Evolutionary conservation across 2,888 invertebrate genomes (phyloP).

Genomic region (Eupeodes luniger): DNA sequence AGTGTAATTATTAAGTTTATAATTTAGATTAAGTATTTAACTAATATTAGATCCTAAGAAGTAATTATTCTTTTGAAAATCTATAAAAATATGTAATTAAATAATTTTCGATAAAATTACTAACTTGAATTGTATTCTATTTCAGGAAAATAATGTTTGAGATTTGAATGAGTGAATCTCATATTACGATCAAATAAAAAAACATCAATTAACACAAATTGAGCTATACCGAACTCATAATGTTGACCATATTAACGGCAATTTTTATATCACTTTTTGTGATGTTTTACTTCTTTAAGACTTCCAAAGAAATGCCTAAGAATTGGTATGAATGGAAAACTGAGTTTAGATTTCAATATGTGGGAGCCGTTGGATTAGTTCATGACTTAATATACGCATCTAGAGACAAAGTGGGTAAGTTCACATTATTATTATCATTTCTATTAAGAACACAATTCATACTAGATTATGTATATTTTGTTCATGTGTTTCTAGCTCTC

Average conservation of each 20-base stretch:
- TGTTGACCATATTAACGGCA: conserved; percentile 62
- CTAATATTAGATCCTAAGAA: too few relatives aligned
- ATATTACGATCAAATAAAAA: background rate
- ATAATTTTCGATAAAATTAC: too few relatives aligned
- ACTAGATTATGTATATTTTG: background rate
- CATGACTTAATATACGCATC: conserved; percentile 81
- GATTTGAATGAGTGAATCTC: background rate
- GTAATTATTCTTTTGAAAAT: too few relatives aligned
- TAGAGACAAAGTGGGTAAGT: conserved; percentile 83
- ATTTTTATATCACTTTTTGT: conserved; percentile 78
- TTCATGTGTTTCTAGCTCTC: conserved; percentile 85
- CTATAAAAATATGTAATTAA: too few relatives aligned
- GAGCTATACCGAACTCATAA: background rate
- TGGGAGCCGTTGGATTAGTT: conserved; percentile 81
- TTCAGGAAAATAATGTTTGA: background rate
- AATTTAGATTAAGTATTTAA: too few relatives aligned
- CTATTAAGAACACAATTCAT: background rate
- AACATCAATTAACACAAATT: conserved; percentile 8
- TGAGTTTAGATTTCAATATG: conserved; percentile 82
- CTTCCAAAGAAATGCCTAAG: conserved; percentile 83
- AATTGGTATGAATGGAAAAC: conserved; percentile 83
- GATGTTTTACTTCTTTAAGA: conserved; percentile 82
- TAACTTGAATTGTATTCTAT: too few relatives aligned
- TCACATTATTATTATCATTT: background rate
- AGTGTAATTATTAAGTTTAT: too few relatives aligned